A percentile compares a stretch with the other conserved stretches of the same genome.
phyloP scores from a whole-genome alignment of 1,140 invertebrate species.

The Choristoneura fumiferana region DNA sequence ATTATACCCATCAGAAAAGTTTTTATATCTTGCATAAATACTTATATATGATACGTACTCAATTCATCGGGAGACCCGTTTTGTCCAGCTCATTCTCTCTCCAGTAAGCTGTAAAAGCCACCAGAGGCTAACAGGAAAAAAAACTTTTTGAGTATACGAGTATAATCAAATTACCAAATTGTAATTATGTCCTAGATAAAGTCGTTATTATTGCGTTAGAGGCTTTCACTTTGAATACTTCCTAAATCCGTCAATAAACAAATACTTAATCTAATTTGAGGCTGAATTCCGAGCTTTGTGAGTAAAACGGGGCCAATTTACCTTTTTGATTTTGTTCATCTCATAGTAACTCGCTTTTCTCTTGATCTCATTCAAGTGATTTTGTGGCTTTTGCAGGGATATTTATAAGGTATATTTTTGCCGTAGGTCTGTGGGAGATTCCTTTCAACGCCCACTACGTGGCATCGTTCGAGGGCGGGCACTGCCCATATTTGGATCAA shows the following conservation, averaged over 20 bases:
- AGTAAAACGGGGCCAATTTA: slow-evolving; percentile 16
- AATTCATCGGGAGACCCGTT: too few relatives aligned
- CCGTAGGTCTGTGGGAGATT: slow-evolving; percentile 93
- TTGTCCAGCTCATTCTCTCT: too few relatives aligned
- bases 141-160: too few relatives aligned
- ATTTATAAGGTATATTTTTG: slow-evolving; percentile 22
- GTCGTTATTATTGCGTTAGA: not conserved
- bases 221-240: not conserved
- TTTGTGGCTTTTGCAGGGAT: not conserved
- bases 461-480: slow-evolving; percentile 92
- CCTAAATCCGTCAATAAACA: not conserved
- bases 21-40: too few relatives aligned
- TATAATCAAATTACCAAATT: too few relatives aligned
- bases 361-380: not conserved
- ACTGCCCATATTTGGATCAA: slow-evolving; percentile 95
- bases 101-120: too few relatives aligned
- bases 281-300: slow-evolving; percentile 8
- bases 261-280: slow-evolving; percentile 17
- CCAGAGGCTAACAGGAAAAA: too few relatives aligned
- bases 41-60: too few relatives aligned
- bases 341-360: not conserved
- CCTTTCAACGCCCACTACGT: slow-evolving; percentile 95
- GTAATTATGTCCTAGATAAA: too few relatives aligned
- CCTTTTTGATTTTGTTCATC: slow-evolving; percentile 17
- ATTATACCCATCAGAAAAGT: too few relatives aligned